Evolutionary conservation across 2,888 invertebrate genomes (phyloP).

Genomic region (Malachius bipustulatus): DNA sequence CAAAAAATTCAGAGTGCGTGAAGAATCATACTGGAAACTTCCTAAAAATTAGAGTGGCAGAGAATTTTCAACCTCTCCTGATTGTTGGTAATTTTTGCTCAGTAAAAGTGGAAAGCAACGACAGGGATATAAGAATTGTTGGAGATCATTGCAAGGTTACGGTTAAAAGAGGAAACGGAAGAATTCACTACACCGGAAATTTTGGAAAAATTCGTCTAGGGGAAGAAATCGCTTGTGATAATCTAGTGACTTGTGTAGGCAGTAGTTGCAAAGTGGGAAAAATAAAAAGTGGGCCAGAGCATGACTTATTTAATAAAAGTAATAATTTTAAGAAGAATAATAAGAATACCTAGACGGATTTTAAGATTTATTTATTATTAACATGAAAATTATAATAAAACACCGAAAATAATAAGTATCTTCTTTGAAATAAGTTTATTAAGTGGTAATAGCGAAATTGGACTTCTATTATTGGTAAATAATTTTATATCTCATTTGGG

Average conservation of each 20-base stretch:
- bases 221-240: neutral
- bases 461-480: too few relatives aligned
- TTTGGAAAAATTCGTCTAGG: conserved; percentile 11
- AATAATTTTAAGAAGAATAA: too few relatives aligned
- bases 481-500: too few relatives aligned
- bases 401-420: too few relatives aligned
- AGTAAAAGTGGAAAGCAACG: conserved; percentile 13
- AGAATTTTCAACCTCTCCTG: conserved; percentile 15
- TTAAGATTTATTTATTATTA: too few relatives aligned
- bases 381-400: too few relatives aligned
- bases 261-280: too few relatives aligned
- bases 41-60: conserved; percentile 13
- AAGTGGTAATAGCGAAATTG: too few relatives aligned
- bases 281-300: too few relatives aligned
- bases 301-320: too few relatives aligned
- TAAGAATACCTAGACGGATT: too few relatives aligned
- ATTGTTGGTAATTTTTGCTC: conserved; percentile 16
- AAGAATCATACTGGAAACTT: conserved; percentile 14
- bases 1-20: neutral
- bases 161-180: conserved; percentile 11
- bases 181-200: conserved; percentile 11
- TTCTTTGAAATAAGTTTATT: too few relatives aligned
- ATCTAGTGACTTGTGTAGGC: conserved; percentile 1
- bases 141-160: conserved; percentile 14
- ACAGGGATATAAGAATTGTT: conserved; percentile 12